Evolutionary conservation across 2,888 invertebrate genomes (phyloP), one percentile per base, ranked within the genome.

Genomic region (Lasiommata megera): DNA sequence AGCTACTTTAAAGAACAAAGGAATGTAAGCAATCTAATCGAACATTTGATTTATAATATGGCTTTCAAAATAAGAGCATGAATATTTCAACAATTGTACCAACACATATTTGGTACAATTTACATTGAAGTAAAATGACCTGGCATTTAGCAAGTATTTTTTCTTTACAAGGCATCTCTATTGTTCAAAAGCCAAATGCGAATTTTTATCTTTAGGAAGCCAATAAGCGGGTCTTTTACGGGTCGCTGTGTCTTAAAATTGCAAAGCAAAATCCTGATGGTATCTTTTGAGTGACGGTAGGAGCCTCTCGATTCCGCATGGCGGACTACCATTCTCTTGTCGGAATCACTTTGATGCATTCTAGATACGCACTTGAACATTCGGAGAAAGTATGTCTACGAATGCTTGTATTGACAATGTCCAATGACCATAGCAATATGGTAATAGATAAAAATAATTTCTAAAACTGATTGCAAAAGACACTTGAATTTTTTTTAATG

Each of bases 231-330:
- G 31, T 46, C 46, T 46, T 14, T 29, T 46, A 31, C 46, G 46
- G 46, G 46, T 46, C 31, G 46, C 16, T 46, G 44, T 44, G 46
- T 46, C 46, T 46, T 46, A 46, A 46, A 46, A 31, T 46, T 46
- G 46, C 46, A 46, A 46, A 46, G 46, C 46, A 46, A 14, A 46
- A 46, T 46, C 46, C 46, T 11, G 46, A 46, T 46, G 31, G 31
- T 48, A 48, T 48, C 48, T 48, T 9, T 46, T 48, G 48, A 36
- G 23, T 48, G 48, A 48, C 48, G 23, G 48, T 12, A 48, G 48
- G 23, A 48, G 23, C 48, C 36, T 48, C 37, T 36, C 36, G 48
- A 48, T 37, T 48, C 48, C 48, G 48, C 48, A 46, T 46, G 46
- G 48, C 48, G 12, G 37, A 9, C 37, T 36, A 36, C 37, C 48